Conservation (phyloP, 2,113 vertebrate species). For the Tachuris rubrigastra region DNA sequence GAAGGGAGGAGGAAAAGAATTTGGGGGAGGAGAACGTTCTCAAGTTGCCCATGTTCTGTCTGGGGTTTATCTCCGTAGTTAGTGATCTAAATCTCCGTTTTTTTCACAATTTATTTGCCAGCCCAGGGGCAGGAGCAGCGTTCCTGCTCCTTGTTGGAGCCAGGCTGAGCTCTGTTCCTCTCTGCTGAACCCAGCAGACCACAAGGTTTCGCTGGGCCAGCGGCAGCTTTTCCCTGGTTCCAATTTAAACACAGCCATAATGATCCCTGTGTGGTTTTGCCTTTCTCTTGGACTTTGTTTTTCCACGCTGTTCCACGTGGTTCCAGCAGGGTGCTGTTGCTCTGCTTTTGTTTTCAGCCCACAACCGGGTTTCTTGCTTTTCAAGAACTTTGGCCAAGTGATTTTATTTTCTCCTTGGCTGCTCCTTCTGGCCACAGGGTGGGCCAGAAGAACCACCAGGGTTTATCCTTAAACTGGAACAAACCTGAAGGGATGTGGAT, state of each 20-base stretch:
- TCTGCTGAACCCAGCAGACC: not conserved
- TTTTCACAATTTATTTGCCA: not conserved
- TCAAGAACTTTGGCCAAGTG: not conserved
- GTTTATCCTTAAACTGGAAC: slow-evolving; percentile 8
- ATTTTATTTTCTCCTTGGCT: not conserved
- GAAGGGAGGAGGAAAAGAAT: not conserved
- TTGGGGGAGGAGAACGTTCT: not conserved
- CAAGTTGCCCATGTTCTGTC: not conserved
- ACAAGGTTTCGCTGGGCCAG: not conserved
- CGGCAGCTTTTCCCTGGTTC: not conserved
- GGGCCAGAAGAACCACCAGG: not conserved
- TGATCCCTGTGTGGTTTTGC: not conserved
- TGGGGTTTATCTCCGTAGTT: not conserved
- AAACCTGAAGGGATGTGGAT: not conserved
- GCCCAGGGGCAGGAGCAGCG: not conserved
- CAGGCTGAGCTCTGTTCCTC: fast-evolving
- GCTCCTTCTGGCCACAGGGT: not conserved
- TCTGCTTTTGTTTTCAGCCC: not conserved
- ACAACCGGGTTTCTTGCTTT: not conserved
- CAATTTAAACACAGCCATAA: not conserved
- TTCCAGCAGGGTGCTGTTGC: not conserved
- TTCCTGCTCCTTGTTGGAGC: not conserved
- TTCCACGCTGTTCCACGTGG: not conserved
- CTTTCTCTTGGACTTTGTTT: not conserved
- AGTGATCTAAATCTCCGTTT: fast-evolving